A percentile compares a stretch with the other conserved stretches of the same genome.
phyloP scores from a whole-genome alignment of 2,113 vertebrate species.

The Diphyllodes magnificus region DNA sequence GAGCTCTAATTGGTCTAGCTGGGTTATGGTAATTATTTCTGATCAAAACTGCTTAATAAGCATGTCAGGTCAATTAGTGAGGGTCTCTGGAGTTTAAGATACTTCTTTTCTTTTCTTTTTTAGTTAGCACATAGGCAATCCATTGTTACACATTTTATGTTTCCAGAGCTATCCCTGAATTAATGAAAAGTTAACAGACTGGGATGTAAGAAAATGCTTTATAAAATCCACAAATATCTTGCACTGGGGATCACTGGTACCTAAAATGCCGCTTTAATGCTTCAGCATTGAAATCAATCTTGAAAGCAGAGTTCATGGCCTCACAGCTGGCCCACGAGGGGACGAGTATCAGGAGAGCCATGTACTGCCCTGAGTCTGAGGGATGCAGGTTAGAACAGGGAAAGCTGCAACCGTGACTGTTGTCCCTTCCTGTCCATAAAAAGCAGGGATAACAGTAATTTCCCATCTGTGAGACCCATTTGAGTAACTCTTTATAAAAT shows the following conservation, averaged over 20 bases:
- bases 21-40: constrained; percentile 43
- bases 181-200: constrained; percentile 45
- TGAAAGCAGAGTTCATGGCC: background rate
- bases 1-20: constrained; percentile 7
- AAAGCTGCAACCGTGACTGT: background rate
- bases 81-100: background rate
- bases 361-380: background rate
- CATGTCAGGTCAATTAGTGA: constrained; percentile 37
- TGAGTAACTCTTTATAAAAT: background rate
- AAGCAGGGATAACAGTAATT: background rate
- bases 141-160: background rate
- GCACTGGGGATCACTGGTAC: constrained; percentile 11
- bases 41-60: constrained; percentile 49
- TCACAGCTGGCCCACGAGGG: background rate
- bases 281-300: background rate
- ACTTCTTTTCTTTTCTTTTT: constrained; percentile 13
- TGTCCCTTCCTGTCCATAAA: constrained; percentile 29
- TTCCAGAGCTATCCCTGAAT: background rate
- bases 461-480: background rate
- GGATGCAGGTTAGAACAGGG: background rate
- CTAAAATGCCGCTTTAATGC: constrained; percentile 21
- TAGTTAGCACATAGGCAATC: background rate
- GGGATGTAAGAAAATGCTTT: constrained; percentile 10
- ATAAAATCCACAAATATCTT: constrained; percentile 24
- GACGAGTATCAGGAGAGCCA: background rate